These are phyloP conservation scores for Synergus gifuensis DNA, from an alignment of 2,888 invertebrate species.

Conservation along the genomic window DNA sequence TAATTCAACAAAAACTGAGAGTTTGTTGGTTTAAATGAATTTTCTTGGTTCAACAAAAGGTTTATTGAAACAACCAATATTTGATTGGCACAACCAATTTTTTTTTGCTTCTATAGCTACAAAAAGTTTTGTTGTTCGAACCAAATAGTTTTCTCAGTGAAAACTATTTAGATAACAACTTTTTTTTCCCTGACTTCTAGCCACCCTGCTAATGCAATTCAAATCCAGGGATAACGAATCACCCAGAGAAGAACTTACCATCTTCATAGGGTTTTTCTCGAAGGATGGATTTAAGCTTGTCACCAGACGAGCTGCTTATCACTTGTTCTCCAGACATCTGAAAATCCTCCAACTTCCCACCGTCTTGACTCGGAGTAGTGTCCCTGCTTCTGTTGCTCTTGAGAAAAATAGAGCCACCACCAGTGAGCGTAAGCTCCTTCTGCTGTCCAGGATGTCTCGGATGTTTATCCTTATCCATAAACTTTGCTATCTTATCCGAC, in stretches of 20 bases:
- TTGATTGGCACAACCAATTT: too few relatives aligned
- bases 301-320: conserved; percentile 58
- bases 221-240: conserved; percentile 5
- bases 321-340: conserved; percentile 58
- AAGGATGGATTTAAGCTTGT: conserved; percentile 73
- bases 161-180: too few relatives aligned
- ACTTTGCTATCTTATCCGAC: conserved; percentile 45
- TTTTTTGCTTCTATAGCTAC: too few relatives aligned
- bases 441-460: conserved; percentile 76
- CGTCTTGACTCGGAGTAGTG: conserved; percentile 70
- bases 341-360: conserved; percentile 66
- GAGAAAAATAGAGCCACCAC: conserved; percentile 83
- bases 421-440: conserved; percentile 76
- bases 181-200: too few relatives aligned
- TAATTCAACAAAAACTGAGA: too few relatives aligned
- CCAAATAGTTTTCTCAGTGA: too few relatives aligned
- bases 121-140: too few relatives aligned
- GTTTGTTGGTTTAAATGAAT: too few relatives aligned
- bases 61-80: too few relatives aligned
- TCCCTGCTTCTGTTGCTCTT: conserved; percentile 78
- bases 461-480: conserved; percentile 76
- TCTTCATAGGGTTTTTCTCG: conserved; percentile 73
- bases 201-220: background rate
- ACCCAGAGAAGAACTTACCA: conserved; percentile 62
- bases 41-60: too few relatives aligned